phyloP scores from a whole-genome alignment of 2,888 invertebrate genomes.

The Phengaris arion region DNA sequence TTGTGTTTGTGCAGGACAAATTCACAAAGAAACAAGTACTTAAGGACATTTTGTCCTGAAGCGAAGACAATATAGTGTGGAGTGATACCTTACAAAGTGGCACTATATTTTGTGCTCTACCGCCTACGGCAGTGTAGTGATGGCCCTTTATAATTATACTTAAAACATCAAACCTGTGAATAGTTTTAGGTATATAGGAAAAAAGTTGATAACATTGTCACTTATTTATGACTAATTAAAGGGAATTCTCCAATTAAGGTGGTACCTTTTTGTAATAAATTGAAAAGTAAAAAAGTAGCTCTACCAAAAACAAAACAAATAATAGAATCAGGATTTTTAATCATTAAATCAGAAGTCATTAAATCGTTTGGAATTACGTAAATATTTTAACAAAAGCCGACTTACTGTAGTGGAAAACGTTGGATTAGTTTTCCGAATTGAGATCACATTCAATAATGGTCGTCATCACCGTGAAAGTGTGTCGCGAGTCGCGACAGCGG shows the following conservation, averaged over 20 bases:
- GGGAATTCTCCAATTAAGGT: no score
- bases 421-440: conserved; percentile 53
- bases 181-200: not conserved
- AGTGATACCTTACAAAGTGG: not conserved
- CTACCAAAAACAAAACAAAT: no score
- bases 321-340: no score
- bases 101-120: conserved; percentile 12
- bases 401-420: conserved; percentile 56
- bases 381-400: not conserved
- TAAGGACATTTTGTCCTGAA: conserved; percentile 17
- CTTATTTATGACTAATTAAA: no score
- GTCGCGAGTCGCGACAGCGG: not conserved
- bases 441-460: conserved; percentile 38
- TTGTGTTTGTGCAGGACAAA: conserved; percentile 28
- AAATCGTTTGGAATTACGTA: not conserved
- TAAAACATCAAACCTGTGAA: not conserved
- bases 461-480: conserved; percentile 13
- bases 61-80: not conserved
- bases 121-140: not conserved
- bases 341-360: no score
- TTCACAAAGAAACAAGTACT: conserved; percentile 24
- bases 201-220: no score
- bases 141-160: not conserved
- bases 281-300: no score
- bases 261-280: no score